Evolutionary conservation across 2,888 invertebrate genomes (phyloP), one percentile per base, ranked within the genome.

Genomic region (Geotrupes spiniger): DNA sequence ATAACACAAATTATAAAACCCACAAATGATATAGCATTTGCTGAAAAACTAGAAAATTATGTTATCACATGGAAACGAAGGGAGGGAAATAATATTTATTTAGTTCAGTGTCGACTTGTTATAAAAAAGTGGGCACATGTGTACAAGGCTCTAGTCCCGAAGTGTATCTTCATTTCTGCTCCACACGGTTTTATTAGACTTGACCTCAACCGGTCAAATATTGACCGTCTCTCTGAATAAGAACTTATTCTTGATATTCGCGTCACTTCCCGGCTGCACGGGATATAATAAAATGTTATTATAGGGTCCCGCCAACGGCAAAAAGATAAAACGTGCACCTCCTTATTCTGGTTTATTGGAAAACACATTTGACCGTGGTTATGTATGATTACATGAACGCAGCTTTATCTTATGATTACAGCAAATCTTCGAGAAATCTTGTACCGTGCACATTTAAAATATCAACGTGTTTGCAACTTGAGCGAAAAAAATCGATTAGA

Each of bases 181-280:
- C 14, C 11, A 12, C 11, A 14, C 14, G 15, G 15, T 33, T 33
- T 33, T 57, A 57, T 56, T 57, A 52, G 51, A 50, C 50, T 45
- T 52, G 54, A 56, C 56, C 52, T 37, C 49, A 49, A 54, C 51
- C 51, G 51, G 46, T 45, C 59, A 59, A 59, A 59, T 59, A 57
- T 59, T 59, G 59, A 53, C 57, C 52, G 37, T 36, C 47, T 40
- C 31, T 33, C 48, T 46, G 51, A 57, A 57, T 56, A 57, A 59
- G 57, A 59, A 56, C 52, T 53, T 57, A 57, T 54, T 55, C 51
- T 57, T 59, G 57, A 57, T 56, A 59, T 59, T 59, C 57, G 54
- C 51, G 40, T 52, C 55, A 55, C 53, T 57, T 54, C 52, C 49
- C 49, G 44, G 41, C 54, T 57, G 52, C 56, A 51, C 51, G 57